Conservation (phyloP, 2,888 invertebrate genomes). For the Pyrocoelia pectoralis region DNA sequence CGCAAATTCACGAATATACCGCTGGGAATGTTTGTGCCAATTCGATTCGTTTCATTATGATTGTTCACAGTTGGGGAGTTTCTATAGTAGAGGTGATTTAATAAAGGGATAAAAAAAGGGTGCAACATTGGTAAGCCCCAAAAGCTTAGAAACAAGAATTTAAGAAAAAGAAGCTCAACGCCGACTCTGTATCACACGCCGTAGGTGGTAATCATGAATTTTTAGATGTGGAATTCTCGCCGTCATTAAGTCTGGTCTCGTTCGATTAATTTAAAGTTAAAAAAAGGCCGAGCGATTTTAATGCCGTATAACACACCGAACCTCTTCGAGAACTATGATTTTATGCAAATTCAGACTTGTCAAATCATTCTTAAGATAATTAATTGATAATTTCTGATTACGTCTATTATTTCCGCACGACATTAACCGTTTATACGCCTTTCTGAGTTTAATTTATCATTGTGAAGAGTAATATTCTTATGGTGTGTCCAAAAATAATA, state of each 20-base stretch:
- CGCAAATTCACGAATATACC: conserved; percentile 21
- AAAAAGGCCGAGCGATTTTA: not conserved
- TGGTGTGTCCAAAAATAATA: conserved; percentile 38
- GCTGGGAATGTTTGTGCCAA: conserved; percentile 38
- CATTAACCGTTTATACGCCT: conserved; percentile 43
- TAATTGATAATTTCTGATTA: conserved; percentile 41
- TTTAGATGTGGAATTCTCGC: conserved; percentile 40
- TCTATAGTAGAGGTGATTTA: conserved; percentile 33
- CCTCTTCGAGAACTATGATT: not conserved
- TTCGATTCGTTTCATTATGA: conserved; percentile 34
- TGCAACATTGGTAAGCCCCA: conserved; percentile 15
- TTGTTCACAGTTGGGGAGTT: conserved; percentile 33
- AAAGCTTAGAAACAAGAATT: conserved; percentile 4
- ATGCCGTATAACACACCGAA: not conserved
- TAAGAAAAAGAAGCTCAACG: too few relatives aligned
- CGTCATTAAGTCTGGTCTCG: conserved; percentile 38
- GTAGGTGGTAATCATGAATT: conserved; percentile 36
- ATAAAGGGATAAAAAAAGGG: conserved; percentile 34
- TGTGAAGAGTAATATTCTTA: conserved; percentile 27
- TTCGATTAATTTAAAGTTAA: too few relatives aligned
- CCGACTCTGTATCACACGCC: not conserved
- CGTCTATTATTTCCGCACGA: conserved; percentile 38
- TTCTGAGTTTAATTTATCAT: conserved; percentile 39
- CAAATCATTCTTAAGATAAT: conserved; percentile 25
- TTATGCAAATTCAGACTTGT: conserved; percentile 4